Percentiles rank a stretch among this genome's conserved stretches.
phyloP scores from a whole-genome alignment of 2,888 invertebrate genomes.

The Alsophila aescularia region DNA sequence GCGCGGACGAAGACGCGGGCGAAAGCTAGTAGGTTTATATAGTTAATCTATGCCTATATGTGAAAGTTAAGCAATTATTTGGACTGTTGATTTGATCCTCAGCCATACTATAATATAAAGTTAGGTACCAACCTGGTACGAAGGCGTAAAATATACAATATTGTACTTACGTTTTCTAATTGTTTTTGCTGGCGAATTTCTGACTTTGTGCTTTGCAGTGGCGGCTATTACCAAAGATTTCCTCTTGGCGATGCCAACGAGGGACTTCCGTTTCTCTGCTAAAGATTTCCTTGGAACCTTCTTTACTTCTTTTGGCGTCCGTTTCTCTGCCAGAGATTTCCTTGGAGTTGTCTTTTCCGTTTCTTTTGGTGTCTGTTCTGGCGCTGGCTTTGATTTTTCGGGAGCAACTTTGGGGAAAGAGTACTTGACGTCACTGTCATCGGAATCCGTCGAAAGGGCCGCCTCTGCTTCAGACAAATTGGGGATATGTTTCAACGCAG shows the following conservation, averaged over 20 bases:
- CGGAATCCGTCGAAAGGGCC: constrained; percentile 66
- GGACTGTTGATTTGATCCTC: too few relatives aligned
- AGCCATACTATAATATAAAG: too few relatives aligned
- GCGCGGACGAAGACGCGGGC: too few relatives aligned
- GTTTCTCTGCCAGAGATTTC: constrained; percentile 59
- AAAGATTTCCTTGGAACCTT: constrained; percentile 53
- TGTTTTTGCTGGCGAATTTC: constrained; percentile 51
- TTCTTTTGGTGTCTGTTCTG: constrained; percentile 41
- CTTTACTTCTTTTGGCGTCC: constrained; percentile 58
- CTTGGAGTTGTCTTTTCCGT: constrained; percentile 44
- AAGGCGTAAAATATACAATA: constrained; percentile 1
- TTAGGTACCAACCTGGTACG: too few relatives aligned
- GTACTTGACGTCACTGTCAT: constrained; percentile 77
- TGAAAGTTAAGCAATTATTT: too few relatives aligned
- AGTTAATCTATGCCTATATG: too few relatives aligned
- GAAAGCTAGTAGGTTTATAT: too few relatives aligned
- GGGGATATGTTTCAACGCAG: constrained; percentile 41
- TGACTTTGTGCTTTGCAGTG: constrained; percentile 52
- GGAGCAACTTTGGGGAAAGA: constrained; percentile 65
- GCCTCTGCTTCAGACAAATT: constrained; percentile 52
- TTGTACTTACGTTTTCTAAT: constrained; percentile 70
- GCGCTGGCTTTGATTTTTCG: constrained; percentile 43
- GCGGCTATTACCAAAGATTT: constrained; percentile 64
- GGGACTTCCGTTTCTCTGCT: constrained; percentile 64
- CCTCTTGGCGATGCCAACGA: constrained; percentile 65